Evolutionary conservation across 1,140 invertebrate genomes (phyloP).

Genomic region (Drosophila asahinai): DNA sequence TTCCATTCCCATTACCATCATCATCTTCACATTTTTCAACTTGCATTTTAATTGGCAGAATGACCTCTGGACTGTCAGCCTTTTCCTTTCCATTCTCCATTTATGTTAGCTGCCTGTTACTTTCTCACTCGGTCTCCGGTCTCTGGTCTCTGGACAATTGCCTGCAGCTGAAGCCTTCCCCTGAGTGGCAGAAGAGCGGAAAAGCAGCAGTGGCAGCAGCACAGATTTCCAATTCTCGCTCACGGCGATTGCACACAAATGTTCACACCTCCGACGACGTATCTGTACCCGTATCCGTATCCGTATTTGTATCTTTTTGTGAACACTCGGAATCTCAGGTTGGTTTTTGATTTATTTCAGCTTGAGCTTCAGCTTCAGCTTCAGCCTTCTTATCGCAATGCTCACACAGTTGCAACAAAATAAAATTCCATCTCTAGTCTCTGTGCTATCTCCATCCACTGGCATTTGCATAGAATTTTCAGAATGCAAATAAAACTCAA

Average conservation of each 20-base stretch:
- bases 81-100: constrained; percentile 11
- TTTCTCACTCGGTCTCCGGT: constrained; percentile 14
- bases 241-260: constrained; percentile 29
- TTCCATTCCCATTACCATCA: constrained; percentile 14
- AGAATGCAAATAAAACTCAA: constrained; percentile 41
- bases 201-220: constrained; percentile 4
- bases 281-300: not conserved
- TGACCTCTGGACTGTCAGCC: constrained; percentile 30
- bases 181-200: not conserved
- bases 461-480: constrained; percentile 45
- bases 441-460: not conserved
- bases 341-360: constrained; percentile 24
- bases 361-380: not conserved
- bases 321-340: not conserved
- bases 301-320: constrained; percentile 7
- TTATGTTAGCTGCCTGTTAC: constrained; percentile 14
- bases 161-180: constrained; percentile 13
- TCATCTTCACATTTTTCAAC: not conserved
- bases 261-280: constrained; percentile 22
- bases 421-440: constrained; percentile 10
- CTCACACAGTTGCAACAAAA: constrained; percentile 23
- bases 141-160: constrained; percentile 15
- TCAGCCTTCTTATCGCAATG: constrained; percentile 11
- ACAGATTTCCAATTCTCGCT: constrained; percentile 34
- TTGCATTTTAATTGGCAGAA: constrained; percentile 35